Percentiles rank a stretch among this genome's conserved stretches.
Conservation (phyloP, 1,140 invertebrate genomes). For the Bombus consobrinus region DNA sequence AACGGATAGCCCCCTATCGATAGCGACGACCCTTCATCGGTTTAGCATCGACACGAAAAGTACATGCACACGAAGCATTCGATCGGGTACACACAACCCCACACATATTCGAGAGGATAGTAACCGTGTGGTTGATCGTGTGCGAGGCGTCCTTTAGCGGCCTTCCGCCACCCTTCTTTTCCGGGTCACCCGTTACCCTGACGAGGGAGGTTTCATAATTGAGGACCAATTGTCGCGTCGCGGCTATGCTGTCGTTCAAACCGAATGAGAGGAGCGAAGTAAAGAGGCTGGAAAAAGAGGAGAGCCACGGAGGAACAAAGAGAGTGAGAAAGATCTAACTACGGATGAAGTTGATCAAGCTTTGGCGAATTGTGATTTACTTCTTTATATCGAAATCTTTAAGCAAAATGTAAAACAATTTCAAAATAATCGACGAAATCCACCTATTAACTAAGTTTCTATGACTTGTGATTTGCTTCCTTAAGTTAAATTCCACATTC, state of each 20-base stretch:
- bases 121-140: not conserved
- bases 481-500: not conserved
- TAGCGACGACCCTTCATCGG: constrained; percentile 52
- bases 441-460: not conserved
- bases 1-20: not conserved
- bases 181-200: constrained; percentile 61
- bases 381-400: too few species aligned
- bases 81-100: constrained; percentile 43
- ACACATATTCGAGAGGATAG: constrained; percentile 30
- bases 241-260: constrained; percentile 33
- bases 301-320: too few species aligned
- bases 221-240: constrained; percentile 65
- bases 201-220: constrained; percentile 67
- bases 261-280: constrained; percentile 31
- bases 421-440: not conserved
- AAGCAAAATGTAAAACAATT: not conserved
- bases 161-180: constrained; percentile 57
- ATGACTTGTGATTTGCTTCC: not conserved
- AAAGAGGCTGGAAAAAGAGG: constrained; percentile 34
- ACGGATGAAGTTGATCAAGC: not conserved
- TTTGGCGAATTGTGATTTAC: not conserved
- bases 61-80: constrained; percentile 54
- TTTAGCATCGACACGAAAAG: constrained; percentile 57
- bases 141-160: constrained; percentile 53
- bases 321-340: not conserved